phyloP scores from a whole-genome alignment of 2,113 vertebrate genomes.

The Platanista minor region DNA sequence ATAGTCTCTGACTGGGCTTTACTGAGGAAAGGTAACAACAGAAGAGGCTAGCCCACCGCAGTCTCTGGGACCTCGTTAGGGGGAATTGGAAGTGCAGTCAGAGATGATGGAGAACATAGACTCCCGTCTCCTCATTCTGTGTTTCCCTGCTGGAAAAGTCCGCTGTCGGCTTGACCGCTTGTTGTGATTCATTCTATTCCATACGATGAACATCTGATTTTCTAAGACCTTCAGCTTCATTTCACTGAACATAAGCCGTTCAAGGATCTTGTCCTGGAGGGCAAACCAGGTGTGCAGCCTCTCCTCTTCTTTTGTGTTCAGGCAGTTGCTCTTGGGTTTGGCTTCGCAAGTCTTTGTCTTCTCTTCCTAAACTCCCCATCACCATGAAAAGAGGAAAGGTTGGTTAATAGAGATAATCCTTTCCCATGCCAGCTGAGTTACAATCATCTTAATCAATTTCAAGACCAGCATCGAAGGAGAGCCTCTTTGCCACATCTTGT shows the following conservation, averaged over 20 bases:
- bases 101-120: background rate
- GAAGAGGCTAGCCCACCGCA: background rate
- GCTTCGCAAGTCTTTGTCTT: background rate
- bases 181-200: conserved; percentile 55
- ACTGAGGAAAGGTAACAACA: background rate
- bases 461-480: background rate
- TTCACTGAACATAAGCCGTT: conserved; percentile 63
- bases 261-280: conserved; percentile 67
- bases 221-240: conserved; percentile 72
- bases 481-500: background rate
- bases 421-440: background rate
- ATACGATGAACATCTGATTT: conserved; percentile 70
- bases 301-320: background rate
- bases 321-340: fast-evolving
- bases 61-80: background rate
- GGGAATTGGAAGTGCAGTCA: conserved; percentile 30
- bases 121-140: background rate
- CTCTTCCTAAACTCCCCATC: conserved; percentile 38
- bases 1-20: background rate
- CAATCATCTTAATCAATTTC: background rate
- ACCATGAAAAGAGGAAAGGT: background rate
- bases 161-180: background rate
- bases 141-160: background rate
- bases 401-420: background rate
- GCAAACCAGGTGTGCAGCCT: conserved; percentile 48